Conservation (phyloP, 1,140 invertebrate genomes). For the Drosophila elegans region DNA sequence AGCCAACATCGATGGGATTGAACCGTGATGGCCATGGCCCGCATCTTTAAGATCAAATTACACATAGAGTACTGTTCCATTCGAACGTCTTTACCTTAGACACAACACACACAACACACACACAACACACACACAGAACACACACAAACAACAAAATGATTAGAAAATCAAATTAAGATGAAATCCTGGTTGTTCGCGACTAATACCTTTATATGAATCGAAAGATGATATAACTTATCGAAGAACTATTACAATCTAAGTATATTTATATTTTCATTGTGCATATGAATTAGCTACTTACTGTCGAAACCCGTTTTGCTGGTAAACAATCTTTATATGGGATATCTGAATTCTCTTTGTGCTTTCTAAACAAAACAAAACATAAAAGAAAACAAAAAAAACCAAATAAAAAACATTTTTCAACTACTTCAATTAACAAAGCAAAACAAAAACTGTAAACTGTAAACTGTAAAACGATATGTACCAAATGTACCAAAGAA, state of each 20-base stretch:
- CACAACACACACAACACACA: neutral
- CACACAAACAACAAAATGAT: slow-evolving; percentile 5
- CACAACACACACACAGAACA: neutral
- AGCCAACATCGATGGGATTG: slow-evolving; percentile 20
- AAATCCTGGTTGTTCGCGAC: slow-evolving; percentile 65
- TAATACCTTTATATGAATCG: slow-evolving; percentile 57
- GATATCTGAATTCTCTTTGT: slow-evolving; percentile 52
- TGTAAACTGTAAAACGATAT: slow-evolving; percentile 10
- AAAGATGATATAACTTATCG: slow-evolving; percentile 34
- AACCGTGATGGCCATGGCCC: slow-evolving; percentile 19
- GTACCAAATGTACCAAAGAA: slow-evolving; percentile 21
- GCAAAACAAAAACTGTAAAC: slow-evolving; percentile 15
- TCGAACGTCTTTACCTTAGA: slow-evolving; percentile 10
- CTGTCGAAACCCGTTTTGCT: slow-evolving; percentile 41
- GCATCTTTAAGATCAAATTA: slow-evolving; percentile 24
- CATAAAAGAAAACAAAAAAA: neutral
- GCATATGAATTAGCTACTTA: slow-evolving; percentile 53
- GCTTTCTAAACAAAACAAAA: slow-evolving; percentile 32
- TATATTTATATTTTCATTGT: slow-evolving; percentile 61
- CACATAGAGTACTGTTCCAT: slow-evolving; percentile 8
- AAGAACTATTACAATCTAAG: slow-evolving; percentile 48
- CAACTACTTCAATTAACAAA: slow-evolving; percentile 46
- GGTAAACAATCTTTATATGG: slow-evolving; percentile 48
- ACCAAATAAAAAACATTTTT: slow-evolving; percentile 30
- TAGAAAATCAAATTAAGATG: slow-evolving; percentile 50